These are phyloP conservation scores for Caretta caretta DNA, from an alignment of 2,113 vertebrate species.

Conservation along the genomic window DNA sequence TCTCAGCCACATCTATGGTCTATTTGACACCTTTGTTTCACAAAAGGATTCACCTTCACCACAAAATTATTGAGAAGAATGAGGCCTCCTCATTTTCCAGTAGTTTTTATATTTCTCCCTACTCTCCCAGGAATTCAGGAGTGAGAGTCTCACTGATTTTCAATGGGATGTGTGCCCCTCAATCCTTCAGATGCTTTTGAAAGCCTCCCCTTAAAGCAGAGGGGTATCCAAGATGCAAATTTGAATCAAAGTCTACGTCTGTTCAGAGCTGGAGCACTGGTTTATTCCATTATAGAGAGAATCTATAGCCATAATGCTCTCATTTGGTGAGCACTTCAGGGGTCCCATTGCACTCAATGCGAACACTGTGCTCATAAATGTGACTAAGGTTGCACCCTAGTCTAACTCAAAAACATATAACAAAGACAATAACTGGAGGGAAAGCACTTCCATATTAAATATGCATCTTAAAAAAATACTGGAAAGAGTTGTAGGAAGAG, in stretches of 20 bases:
- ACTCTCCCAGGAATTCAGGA: neutral
- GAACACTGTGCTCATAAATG: rapidly evolving
- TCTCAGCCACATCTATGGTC: neutral
- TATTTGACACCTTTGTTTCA: rapidly evolving
- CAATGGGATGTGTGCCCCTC: rapidly evolving
- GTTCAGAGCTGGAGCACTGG: neutral
- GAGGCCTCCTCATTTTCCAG: neutral
- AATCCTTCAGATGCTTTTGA: rapidly evolving
- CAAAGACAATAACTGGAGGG: neutral
- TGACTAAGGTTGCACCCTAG: neutral
- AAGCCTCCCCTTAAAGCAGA: neutral
- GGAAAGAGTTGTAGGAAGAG: neutral
- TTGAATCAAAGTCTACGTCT: neutral
- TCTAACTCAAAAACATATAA: rapidly evolving
- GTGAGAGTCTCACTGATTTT: rapidly evolving
- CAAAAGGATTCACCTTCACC: neutral
- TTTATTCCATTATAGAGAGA: neutral
- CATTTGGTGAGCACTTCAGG: neutral
- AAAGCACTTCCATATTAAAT: neutral
- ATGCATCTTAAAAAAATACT: neutral
- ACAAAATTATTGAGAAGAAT: neutral
- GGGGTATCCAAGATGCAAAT: neutral
- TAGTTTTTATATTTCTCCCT: neutral
- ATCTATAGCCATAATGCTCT: neutral
- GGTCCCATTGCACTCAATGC: rapidly evolving